Evolutionary conservation across 2,113 vertebrate genomes (phyloP).

Genomic region (Danio rerio): GRCz12tu NC_133178.1:21255501-21256000

Average conservation of each 20-base stretch:
- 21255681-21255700: constrained; percentile 18
- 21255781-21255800: constrained; percentile 12
- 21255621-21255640: neutral
- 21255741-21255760: neutral
- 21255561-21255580: too few relatives aligned
- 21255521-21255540: too few relatives aligned
- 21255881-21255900: constrained; percentile 11
- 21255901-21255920: constrained; percentile 25
- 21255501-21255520: too few relatives aligned
- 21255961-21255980: neutral
- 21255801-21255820: constrained; percentile 44
- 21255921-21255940: neutral
- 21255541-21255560: too few relatives aligned
- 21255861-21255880: constrained; percentile 5
- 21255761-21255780: neutral
- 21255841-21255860: constrained; percentile 23
- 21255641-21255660: neutral
- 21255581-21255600: too few relatives aligned
- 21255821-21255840: constrained; percentile 26
- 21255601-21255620: too few relatives aligned
- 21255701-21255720: neutral
- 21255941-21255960: constrained; percentile 23
- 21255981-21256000: neutral
- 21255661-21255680: constrained; percentile 20
- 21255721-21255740: neutral